Evolutionary conservation across 1,140 invertebrate genomes (phyloP), one percentile per base, ranked within the genome.

Genomic region (Leptinotarsa lineolata): DNA sequence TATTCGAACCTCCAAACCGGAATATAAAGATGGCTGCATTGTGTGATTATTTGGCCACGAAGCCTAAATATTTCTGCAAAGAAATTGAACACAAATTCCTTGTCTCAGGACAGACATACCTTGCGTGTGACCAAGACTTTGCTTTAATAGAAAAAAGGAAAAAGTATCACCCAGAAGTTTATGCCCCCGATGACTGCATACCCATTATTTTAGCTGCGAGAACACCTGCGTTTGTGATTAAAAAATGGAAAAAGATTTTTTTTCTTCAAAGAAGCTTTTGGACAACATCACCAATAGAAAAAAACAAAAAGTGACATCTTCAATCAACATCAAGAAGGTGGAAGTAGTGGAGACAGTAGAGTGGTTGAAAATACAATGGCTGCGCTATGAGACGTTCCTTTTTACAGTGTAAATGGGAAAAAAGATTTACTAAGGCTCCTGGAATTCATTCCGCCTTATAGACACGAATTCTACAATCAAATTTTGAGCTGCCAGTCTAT

Each of bases 141-240:
- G 16, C 45, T 58, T 75, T 2, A 63, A 78, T 30, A 18, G 72
- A 68, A 76, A 76, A 21, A 24, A 79, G n/a, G n/a, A n/a, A n/a
- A n/a, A n/a, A n/a, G n/a, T n/a, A n/a, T n/a, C n/a, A n/a, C n/a
- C 70, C 74, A 79, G 65, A 78, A 78, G 67, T 79, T 77, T 74
- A 65, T 75, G 39, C 69, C 76, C 5, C 72, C 70, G 22, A 76
- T 73, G 11, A 75, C 71, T 58, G 70, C 72, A n/a, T 77, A 73
- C 44, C 58, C 72, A 70, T 68, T 68, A 77, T 65, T 70, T 68
- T 70, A 61, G 74, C 66, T 77, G 74, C 48, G 71, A 74, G 15
- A 13, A n/a, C n/a, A n/a, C n/a, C n/a, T n/a, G n/a, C n/a, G n/a
- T n/a, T 77, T 18, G 61, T 72, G 15, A 72, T 72, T 58, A 74